Evolutionary conservation across 2,888 invertebrate genomes (phyloP).

Genomic region (Papilio demoleus): DNA sequence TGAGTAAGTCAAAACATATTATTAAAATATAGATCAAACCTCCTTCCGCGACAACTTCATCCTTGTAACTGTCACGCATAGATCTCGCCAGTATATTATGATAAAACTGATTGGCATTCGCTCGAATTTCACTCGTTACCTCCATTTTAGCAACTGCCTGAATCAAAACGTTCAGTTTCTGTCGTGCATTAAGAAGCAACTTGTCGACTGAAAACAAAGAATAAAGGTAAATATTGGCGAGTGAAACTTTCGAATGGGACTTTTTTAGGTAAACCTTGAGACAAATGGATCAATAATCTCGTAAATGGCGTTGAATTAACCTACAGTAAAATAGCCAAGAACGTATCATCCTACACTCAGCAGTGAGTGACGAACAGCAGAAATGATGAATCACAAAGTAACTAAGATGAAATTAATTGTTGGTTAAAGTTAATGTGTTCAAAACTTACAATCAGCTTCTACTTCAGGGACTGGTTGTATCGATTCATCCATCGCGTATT

Average conservation of each 20-base stretch:
- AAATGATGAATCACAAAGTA: too few relatives aligned
- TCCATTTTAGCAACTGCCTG: constrained; percentile 73
- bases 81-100: constrained; percentile 70
- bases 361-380: too few relatives aligned
- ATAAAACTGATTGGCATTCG: constrained; percentile 66
- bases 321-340: too few relatives aligned
- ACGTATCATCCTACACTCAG: too few relatives aligned
- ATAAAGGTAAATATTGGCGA: too few relatives aligned
- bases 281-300: too few relatives aligned
- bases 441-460: constrained; percentile 70
- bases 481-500: constrained; percentile 67
- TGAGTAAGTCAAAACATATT: constrained; percentile 36
- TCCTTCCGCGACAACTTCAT: constrained; percentile 71
- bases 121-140: constrained; percentile 61
- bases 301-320: too few relatives aligned
- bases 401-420: too few relatives aligned
- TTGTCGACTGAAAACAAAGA: constrained; percentile 72
- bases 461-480: constrained; percentile 67
- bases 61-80: constrained; percentile 74
- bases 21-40: too few relatives aligned
- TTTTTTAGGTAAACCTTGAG: too few relatives aligned
- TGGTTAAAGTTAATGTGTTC: not conserved
- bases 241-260: too few relatives aligned
- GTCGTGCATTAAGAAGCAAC: constrained; percentile 61
- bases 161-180: constrained; percentile 67